Evolutionary conservation across 2,888 invertebrate species (phyloP), one percentile per base, ranked within the genome.

Genomic region (Trichacis sp.): DNA sequence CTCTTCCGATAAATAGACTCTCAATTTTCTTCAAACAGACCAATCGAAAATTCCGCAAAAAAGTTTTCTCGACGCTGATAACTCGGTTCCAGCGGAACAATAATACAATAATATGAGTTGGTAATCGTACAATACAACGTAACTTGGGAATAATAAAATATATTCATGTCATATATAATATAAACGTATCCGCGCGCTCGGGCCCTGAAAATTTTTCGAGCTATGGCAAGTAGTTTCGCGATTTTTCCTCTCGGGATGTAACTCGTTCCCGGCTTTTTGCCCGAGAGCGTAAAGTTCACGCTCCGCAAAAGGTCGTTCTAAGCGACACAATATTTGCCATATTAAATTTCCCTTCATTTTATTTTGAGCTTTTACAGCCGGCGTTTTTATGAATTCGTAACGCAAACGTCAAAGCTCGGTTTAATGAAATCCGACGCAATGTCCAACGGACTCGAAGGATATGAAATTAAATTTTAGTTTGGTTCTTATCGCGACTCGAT

Each of bases 111-210:
- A n/a, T n/a, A n/a, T n/a, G n/a, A n/a, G 29, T 55, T 51, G 19
- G 29, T 47, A 56, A 52, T 64, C 45, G 38, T 61, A 56, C 40
- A 49, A 49, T 52, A 40, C 20, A 59, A 58, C 49, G 45, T 52
- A 47, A 54, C 53, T 45, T 57, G 47, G 52, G 50, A 68, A 55
- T 68, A 64, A 60, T 62, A 62, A 62, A 62, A 62, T 62, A 62
- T 55, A 55, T 55, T 50, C 33, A 38, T 54, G 29, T 43, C 18
- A 45, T 17, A 52, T 50, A 57, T 38, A 38, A 36, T 33, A 49
- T 56, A 20, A 42, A 49, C 20, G 33, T 55, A 46, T 59, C 42
- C 18, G 51, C 50, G 49, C 19, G 24, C 33, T 48, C 43, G 42
- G 48, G 48, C 33, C 42, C 48, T 20, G 52, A 30, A 24, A 24